These are phyloP conservation scores for Fragum fragum DNA, from an alignment of 2,888 invertebrate species.

Conservation along the genomic window DNA sequence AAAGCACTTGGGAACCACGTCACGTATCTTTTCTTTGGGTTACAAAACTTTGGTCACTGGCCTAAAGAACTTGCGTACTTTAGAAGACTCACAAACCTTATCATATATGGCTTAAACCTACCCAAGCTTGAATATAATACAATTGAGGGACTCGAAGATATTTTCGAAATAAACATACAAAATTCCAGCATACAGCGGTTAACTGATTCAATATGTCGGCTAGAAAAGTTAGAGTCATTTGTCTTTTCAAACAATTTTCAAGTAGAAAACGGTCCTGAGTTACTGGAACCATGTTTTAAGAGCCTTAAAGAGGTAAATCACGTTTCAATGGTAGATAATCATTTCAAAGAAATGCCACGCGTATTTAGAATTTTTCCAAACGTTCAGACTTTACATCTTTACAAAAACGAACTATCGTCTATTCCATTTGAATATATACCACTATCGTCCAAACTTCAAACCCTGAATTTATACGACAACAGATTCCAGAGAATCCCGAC, in stretches of 20 bases:
- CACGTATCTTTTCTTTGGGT: background rate
- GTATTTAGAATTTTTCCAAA: slow-evolving; percentile 6
- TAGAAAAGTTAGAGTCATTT: background rate
- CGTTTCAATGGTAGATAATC: background rate
- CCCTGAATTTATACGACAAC: background rate
- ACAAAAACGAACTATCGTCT: background rate
- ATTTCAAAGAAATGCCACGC: slow-evolving; percentile 3
- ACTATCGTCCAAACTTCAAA: background rate
- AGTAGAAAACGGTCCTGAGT: background rate
- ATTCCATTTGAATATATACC: background rate
- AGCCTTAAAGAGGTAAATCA: background rate
- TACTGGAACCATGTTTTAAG: background rate
- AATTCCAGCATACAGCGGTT: background rate
- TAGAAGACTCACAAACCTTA: background rate
- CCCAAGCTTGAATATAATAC: background rate
- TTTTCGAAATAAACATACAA: background rate
- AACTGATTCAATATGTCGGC: background rate
- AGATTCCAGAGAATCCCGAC: background rate
- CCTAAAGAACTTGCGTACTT: background rate
- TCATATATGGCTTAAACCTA: background rate
- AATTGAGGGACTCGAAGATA: background rate
- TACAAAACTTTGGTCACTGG: background rate
- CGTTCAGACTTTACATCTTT: background rate
- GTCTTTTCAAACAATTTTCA: background rate
- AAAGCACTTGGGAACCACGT: background rate